These are phyloP conservation scores for Centroberyx gerrardi DNA, from an alignment of 2,797 vertebrate species.

Conservation along the genomic window DNA sequence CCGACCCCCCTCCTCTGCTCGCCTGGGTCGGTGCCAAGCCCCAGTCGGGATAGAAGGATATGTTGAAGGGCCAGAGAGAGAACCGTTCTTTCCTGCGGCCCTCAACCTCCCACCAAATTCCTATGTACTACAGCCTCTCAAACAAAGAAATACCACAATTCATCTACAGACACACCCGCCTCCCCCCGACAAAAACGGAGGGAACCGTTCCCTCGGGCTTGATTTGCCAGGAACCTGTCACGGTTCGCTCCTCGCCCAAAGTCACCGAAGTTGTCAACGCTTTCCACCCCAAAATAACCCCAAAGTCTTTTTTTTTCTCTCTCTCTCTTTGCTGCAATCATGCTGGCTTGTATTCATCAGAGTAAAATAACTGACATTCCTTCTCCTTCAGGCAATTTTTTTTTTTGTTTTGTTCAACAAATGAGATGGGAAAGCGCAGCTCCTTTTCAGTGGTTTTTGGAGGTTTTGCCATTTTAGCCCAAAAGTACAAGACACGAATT, in stretches of 20 bases:
- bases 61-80: slow-evolving; percentile 52
- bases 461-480: slow-evolving; percentile 11
- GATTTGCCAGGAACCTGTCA: slow-evolving; percentile 39
- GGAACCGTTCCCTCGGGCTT: slow-evolving; percentile 5
- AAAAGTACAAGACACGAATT: slow-evolving; percentile 37
- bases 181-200: slow-evolving; percentile 8
- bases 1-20: slow-evolving; percentile 45
- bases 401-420: slow-evolving; percentile 27
- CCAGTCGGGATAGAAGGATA: slow-evolving; percentile 43
- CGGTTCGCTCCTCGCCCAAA: background rate
- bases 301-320: background rate
- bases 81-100: slow-evolving; percentile 39
- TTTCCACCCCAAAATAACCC: slow-evolving; percentile 20
- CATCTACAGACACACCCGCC: slow-evolving; percentile 7
- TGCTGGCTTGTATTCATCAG: slow-evolving; percentile 36
- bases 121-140: slow-evolving; percentile 43
- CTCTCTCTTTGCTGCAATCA: background rate
- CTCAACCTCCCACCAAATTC: slow-evolving; percentile 67
- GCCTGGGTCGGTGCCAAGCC: slow-evolving; percentile 65
- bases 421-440: background rate
- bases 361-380: slow-evolving; percentile 48
- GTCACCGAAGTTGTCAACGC: slow-evolving; percentile 30
- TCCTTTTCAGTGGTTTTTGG: slow-evolving; percentile 22
- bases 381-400: slow-evolving; percentile 15
- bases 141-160: slow-evolving; percentile 44